Base-by-base conservation (phyloP, 1,140 invertebrate species). In the Halesus radiatus region DNA sequence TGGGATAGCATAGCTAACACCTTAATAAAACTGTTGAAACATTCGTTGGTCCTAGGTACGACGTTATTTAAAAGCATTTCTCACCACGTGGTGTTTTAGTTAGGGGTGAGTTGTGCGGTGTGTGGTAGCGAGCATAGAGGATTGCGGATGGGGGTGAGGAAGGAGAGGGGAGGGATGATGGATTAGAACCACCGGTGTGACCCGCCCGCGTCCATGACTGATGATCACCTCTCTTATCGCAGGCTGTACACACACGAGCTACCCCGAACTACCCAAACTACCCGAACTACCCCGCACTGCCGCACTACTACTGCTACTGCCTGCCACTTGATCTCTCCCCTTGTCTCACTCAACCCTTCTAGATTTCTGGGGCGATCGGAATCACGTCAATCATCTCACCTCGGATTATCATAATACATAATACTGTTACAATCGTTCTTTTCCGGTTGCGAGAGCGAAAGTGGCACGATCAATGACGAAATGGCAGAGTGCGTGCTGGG, bases 171-270 rank as follows among this genome's bases (percentile, higher is more conserved):
- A 26, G 60, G 23, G 18, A 37, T 77, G 76, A 77, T 77, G 76
- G 76, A 77, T 77, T 60, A 77, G 56, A 20, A 53, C 52, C 58
- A 20, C 62, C 76, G 58, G 29, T 64, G 56, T 77, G 76, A 77
- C 62, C 76, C 76, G 76, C 74, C 29, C 22, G 74, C 73, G 26
- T 18, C 26, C 50, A 32, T 77, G 76, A 77, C 76, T 77, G 76
- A 77, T 77, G 76, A 77, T 66, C 23, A 50, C 76, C 60, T 66
- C 56, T 60, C 74, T 76, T 76, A 76, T 76, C 74, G 52, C 74
- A 52, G 52, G 23, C 54, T 76, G 52, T 54, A 60, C 29, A 76
- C 74, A 29, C 54, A 32, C 66, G 37, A 45, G 37, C 37, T 45
- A 45, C 37, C 37, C 8, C 3, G 7, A 4, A 7, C 3, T 8